Evolutionary conservation across 2,888 invertebrate species (phyloP).

Genomic region (Bembecia ichneumoniformis): DNA sequence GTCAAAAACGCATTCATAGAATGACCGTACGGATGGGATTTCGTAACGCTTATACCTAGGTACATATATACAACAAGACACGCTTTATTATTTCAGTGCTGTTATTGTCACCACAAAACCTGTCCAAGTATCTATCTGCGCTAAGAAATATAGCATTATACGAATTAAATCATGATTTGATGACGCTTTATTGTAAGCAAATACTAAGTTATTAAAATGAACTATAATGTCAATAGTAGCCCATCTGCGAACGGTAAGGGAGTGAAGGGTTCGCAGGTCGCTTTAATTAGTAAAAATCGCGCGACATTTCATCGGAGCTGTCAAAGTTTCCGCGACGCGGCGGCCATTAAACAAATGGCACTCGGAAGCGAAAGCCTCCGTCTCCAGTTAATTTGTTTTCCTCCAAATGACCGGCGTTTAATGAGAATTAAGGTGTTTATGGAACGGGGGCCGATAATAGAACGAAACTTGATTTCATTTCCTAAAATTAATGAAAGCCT

Average conservation of each 20-base stretch:
- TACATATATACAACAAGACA: too few species aligned
- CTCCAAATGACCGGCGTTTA: conserved; percentile 54
- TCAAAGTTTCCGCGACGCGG: conserved; percentile 50
- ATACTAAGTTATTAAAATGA: too few species aligned
- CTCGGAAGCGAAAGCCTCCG: conserved; percentile 35
- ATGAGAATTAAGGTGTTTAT: conserved; percentile 66
- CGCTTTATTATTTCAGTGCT: too few species aligned
- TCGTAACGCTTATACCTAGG: too few species aligned
- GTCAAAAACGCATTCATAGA: too few species aligned
- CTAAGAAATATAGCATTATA: too few species aligned
- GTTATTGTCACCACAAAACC: too few species aligned
- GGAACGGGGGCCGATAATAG: conserved; percentile 42
- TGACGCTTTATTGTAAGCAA: too few species aligned
- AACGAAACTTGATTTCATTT: conserved; percentile 50
- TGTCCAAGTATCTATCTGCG: too few species aligned
- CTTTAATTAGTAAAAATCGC: conserved; percentile 67
- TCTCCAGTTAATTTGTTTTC: conserved; percentile 60
- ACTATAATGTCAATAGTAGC: too few species aligned
- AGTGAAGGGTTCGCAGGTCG: conserved; percentile 20
- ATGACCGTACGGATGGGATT: too few species aligned
- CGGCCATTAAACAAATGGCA: conserved; percentile 48
- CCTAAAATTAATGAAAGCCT: conserved; percentile 40
- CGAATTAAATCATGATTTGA: too few species aligned
- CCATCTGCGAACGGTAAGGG: conserved; percentile 14
- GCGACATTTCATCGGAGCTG: conserved; percentile 65